These are phyloP conservation scores for Callitettix versicolor DNA, from an alignment of 1,140 invertebrate genomes.

Conservation along the genomic window DNA sequence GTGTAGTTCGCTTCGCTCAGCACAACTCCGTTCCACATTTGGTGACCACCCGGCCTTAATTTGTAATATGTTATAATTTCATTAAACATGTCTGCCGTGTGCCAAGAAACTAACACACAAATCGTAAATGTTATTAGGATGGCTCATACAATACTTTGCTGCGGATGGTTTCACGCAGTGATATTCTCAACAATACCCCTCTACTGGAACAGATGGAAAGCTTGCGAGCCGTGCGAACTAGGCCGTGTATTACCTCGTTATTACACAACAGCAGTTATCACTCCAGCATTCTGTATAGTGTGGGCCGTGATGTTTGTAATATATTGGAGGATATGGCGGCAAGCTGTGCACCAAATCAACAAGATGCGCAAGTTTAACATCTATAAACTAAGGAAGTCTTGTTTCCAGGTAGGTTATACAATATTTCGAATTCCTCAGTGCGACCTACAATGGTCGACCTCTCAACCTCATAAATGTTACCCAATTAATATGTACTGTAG, in stretches of 20 bases:
- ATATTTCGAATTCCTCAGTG: too few relatives aligned
- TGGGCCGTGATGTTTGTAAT: constrained; percentile 59
- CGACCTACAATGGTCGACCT: too few relatives aligned
- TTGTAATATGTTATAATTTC: background rate
- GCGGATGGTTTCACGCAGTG: constrained; percentile 50
- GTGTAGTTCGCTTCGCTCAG: too few relatives aligned
- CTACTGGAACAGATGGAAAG: constrained; percentile 59
- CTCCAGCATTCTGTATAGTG: constrained; percentile 53
- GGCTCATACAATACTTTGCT: constrained; percentile 44
- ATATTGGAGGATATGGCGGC: constrained; percentile 63
- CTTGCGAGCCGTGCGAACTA: constrained; percentile 43
- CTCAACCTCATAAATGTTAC: too few relatives aligned
- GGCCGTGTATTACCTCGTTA: constrained; percentile 36
- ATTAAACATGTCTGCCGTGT: background rate
- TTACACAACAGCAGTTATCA: constrained; percentile 53
- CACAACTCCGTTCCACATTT: too few relatives aligned
- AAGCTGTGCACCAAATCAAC: constrained; percentile 53
- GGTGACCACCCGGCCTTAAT: too few relatives aligned
- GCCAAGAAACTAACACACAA: too few relatives aligned
- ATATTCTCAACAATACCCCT: constrained; percentile 50
- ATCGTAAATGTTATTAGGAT: constrained; percentile 33
- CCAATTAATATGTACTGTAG: too few relatives aligned
- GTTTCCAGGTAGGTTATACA: constrained; percentile 29
- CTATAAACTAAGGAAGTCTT: constrained; percentile 38
- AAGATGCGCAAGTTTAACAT: constrained; percentile 44